Conservation (phyloP, 1,140 invertebrate genomes). For the Drosophila asahinai region DNA sequence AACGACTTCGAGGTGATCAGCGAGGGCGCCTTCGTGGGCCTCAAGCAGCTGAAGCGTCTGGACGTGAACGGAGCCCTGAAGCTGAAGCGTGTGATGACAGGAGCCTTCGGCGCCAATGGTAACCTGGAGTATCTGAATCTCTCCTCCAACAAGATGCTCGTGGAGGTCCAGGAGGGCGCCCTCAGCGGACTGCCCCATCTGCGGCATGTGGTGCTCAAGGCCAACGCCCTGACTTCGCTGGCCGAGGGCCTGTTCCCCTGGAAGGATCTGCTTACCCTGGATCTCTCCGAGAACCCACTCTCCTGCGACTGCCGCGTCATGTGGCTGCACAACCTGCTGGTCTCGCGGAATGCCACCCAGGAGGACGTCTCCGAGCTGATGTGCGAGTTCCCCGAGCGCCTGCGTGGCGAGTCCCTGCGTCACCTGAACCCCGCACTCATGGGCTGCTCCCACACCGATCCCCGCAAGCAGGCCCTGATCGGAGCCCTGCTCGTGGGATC, state of each 20-base stretch:
- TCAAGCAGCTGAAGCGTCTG: slow-evolving; percentile 91
- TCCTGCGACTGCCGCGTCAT: slow-evolving; percentile 92
- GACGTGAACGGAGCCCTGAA: slow-evolving; percentile 92
- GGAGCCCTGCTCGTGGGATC: slow-evolving; percentile 90
- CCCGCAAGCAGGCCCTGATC: slow-evolving; percentile 91
- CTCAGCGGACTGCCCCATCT: slow-evolving; percentile 92
- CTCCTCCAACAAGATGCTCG: slow-evolving; percentile 91
- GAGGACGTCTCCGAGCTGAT: slow-evolving; percentile 86
- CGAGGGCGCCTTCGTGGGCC: slow-evolving; percentile 90
- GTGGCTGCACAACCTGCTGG: slow-evolving; percentile 92
- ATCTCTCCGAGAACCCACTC: slow-evolving; percentile 93
- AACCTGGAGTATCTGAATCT: slow-evolving; percentile 92
- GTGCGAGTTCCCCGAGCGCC: slow-evolving; percentile 90
- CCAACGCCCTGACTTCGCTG: slow-evolving; percentile 91
- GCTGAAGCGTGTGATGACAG: slow-evolving; percentile 90
- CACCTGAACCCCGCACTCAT: slow-evolving; percentile 91
- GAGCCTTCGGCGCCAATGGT: slow-evolving; percentile 91
- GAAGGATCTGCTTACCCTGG: slow-evolving; percentile 91
- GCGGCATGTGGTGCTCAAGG: slow-evolving; percentile 90
- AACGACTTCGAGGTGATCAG: slow-evolving; percentile 91
- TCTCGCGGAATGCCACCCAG: slow-evolving; percentile 89
- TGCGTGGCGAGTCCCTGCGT: slow-evolving; percentile 90
- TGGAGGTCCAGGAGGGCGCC: slow-evolving; percentile 90
- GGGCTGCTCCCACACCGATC: slow-evolving; percentile 91
- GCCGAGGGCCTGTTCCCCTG: slow-evolving; percentile 92